phyloP scores from a whole-genome alignment of 2,888 invertebrate genomes.

The Epistrophe eligans region DNA sequence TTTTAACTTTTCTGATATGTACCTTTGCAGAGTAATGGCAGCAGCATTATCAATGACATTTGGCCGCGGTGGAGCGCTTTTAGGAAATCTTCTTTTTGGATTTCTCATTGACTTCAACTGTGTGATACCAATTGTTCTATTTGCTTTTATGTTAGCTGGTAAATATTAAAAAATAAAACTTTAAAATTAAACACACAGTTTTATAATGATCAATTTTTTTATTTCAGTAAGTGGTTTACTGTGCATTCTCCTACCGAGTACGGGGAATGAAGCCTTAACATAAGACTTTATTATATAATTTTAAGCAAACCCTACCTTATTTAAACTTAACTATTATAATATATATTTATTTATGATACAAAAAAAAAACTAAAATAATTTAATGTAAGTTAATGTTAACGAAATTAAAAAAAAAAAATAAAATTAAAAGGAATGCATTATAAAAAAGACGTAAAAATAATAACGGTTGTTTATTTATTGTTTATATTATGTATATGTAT shows the following conservation, averaged over 20 bases:
- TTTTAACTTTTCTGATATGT: not conserved
- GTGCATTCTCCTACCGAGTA: conserved; percentile 90
- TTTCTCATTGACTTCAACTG: conserved; percentile 92
- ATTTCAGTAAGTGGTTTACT: conserved; percentile 89
- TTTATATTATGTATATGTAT: conserved; percentile 23
- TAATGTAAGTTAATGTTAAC: conserved; percentile 44
- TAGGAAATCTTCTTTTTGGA: conserved; percentile 91
- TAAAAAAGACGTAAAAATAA: conserved; percentile 62
- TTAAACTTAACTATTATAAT: conserved; percentile 35
- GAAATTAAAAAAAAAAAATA: conserved; percentile 33
- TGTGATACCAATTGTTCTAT: conserved; percentile 89
- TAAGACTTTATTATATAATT: conserved; percentile 72
- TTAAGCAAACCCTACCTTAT: conserved; percentile 46
- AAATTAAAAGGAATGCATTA: conserved; percentile 64
- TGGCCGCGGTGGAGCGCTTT: conserved; percentile 90
- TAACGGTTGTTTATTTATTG: conserved; percentile 64
- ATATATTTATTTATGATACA: conserved; percentile 27
- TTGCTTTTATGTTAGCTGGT: conserved; percentile 90
- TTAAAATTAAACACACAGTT: not conserved
- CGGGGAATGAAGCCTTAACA: conserved; percentile 89
- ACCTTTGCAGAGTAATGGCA: conserved; percentile 90
- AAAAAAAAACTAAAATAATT: conserved; percentile 38
- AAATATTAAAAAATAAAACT: conserved; percentile 82
- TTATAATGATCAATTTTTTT: conserved; percentile 31
- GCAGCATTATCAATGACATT: conserved; percentile 91